phyloP scores from a whole-genome alignment of 1,140 invertebrate species.

The Dryas iulia region DNA sequence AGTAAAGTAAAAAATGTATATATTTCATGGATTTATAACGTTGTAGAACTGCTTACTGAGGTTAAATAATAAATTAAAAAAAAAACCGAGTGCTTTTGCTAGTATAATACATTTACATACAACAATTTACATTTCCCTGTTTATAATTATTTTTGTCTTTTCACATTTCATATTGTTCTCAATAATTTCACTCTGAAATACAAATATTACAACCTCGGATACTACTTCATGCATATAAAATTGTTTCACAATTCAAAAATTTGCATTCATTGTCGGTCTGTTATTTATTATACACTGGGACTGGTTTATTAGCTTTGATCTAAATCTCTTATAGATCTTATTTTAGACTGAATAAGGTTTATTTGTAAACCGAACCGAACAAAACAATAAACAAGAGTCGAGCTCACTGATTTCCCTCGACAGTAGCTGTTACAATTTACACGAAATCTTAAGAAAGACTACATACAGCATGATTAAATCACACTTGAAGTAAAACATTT shows the following conservation, averaged over 20 bases:
- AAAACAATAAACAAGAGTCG: constrained; percentile 20
- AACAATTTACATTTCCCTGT: background rate
- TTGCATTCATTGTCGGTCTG: constrained; percentile 24
- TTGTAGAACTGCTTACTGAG: too few relatives aligned
- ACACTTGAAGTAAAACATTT: constrained; percentile 2
- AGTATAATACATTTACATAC: background rate
- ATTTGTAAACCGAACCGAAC: constrained; percentile 4
- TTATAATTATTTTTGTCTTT: background rate
- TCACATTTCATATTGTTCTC: background rate
- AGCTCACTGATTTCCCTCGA: constrained; percentile 39
- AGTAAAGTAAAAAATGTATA: too few relatives aligned
- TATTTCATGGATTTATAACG: too few relatives aligned
- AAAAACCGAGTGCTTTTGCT: background rate
- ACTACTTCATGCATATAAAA: constrained; percentile 23
- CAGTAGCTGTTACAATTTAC: constrained; percentile 17
- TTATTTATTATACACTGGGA: constrained; percentile 23
- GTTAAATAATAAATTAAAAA: too few relatives aligned
- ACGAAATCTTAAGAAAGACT: constrained; percentile 13
- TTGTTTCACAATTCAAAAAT: constrained; percentile 30
- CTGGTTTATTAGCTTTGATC: constrained; percentile 23
- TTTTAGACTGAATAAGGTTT: constrained; percentile 4
- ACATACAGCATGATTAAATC: background rate
- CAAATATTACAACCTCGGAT: background rate
- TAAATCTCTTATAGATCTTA: constrained; percentile 6
- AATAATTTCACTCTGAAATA: background rate